phyloP scores from a whole-genome alignment of 2,888 invertebrate species.

The Mesochorus sp. region DNA sequence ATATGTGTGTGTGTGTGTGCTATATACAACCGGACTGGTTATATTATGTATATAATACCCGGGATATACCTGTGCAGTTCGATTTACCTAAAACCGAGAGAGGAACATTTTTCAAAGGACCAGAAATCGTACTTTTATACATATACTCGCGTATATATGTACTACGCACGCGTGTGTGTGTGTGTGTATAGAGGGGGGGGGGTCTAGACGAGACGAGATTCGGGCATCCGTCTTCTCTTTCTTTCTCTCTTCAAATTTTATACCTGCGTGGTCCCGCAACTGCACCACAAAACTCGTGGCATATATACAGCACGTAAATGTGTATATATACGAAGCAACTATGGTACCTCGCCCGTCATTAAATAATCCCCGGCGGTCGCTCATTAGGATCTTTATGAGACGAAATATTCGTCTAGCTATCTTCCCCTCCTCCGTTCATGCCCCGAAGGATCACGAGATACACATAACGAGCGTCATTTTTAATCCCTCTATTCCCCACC shows the following conservation, averaged over 20 bases:
- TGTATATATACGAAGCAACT: neutral
- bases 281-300: slow-evolving; percentile 24
- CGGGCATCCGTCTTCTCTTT: slow-evolving; percentile 18
- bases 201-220: slow-evolving; percentile 52
- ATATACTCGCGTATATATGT: no score
- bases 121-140: no score
- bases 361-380: slow-evolving; percentile 77
- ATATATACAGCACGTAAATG: neutral
- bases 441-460: slow-evolving; percentile 41
- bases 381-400: slow-evolving; percentile 79
- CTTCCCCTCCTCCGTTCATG: slow-evolving; percentile 4
- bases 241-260: slow-evolving; percentile 65
- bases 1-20: neutral
- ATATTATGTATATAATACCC: slow-evolving; percentile 34
- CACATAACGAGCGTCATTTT: slow-evolving; percentile 50
- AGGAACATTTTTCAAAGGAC: slow-evolving; percentile 27
- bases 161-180: no score
- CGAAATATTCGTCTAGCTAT: slow-evolving; percentile 74
- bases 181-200: slow-evolving; percentile 21
- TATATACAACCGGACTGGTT: slow-evolving; percentile 16
- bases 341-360: slow-evolving; percentile 72
- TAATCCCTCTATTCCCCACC: slow-evolving; percentile 7
- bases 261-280: slow-evolving; percentile 73
- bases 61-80: slow-evolving; percentile 54
- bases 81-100: slow-evolving; percentile 51